Evolutionary conservation across 2,888 invertebrate genomes (phyloP).

Genomic region (Catocala sponsa): DNA sequence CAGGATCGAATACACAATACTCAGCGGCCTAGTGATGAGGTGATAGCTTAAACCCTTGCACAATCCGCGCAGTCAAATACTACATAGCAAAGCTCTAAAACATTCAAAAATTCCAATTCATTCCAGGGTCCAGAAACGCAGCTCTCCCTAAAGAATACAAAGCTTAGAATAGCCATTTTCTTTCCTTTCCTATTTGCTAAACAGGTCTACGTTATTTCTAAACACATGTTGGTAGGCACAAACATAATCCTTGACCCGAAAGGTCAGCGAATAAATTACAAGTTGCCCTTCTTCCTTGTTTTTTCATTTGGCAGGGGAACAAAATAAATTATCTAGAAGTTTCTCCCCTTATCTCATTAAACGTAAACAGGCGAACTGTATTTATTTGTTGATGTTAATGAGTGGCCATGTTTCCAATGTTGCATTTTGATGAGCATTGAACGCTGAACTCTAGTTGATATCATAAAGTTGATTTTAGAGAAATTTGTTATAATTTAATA

Average conservation of each 20-base stretch:
- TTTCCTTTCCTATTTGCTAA: slow-evolving; percentile 14
- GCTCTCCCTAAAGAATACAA: background rate
- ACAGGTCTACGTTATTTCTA: slow-evolving; percentile 13
- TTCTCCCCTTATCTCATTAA: slow-evolving; percentile 28
- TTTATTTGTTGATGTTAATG: slow-evolving; percentile 32
- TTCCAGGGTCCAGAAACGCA: background rate
- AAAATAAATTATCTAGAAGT: slow-evolving; percentile 37
- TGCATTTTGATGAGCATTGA: background rate
- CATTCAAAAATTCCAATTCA: background rate
- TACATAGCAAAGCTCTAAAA: background rate
- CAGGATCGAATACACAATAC: too few relatives aligned
- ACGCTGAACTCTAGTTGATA: too few relatives aligned
- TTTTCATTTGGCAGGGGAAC: slow-evolving; percentile 11
- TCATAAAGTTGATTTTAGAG: too few relatives aligned
- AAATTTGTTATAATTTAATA: too few relatives aligned
- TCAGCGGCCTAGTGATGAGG: too few relatives aligned
- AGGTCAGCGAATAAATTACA: slow-evolving; percentile 45
- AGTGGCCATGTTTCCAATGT: slow-evolving; percentile 22
- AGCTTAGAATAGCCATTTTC: background rate
- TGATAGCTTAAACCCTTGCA: too few relatives aligned
- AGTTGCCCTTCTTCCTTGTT: slow-evolving; percentile 17
- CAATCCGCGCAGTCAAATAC: too few relatives aligned
- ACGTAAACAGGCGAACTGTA: slow-evolving; percentile 15
- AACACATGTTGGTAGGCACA: slow-evolving; percentile 24
- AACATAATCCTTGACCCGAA: slow-evolving; percentile 20